A percentile compares a stretch with the other conserved stretches of the same genome.
Conservation (phyloP, 23 tunicate species). For the Phallusia fumigata region DNA sequence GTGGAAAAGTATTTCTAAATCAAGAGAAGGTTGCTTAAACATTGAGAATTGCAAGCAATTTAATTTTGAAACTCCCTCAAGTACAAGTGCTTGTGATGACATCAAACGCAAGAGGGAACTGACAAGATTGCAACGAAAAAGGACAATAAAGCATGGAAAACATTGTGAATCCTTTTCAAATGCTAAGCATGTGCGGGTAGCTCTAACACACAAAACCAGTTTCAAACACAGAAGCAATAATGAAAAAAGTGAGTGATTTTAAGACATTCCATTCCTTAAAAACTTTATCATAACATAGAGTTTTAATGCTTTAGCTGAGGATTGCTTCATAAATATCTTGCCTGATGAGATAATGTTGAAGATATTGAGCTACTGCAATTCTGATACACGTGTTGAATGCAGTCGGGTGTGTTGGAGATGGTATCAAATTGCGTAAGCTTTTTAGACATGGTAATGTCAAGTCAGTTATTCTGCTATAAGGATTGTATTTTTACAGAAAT, state of each 20-base stretch:
- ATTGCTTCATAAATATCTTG: conserved; percentile 9
- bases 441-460: background rate
- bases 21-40: too few species aligned
- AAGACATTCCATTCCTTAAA: too few species aligned
- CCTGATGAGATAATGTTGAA: conserved; percentile 64
- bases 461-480: background rate
- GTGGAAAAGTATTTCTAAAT: background rate
- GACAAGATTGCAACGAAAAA: conserved; percentile 1
- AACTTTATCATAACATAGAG: background rate
- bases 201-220: background rate
- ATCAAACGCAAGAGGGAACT: background rate
- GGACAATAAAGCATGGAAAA: background rate
- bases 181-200: background rate
- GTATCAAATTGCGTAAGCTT: conserved; percentile 80
- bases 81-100: background rate
- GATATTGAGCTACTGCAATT: conserved; percentile 43
- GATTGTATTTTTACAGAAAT: conserved; percentile 14
- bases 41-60: background rate
- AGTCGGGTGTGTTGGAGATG: conserved; percentile 79
- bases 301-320: conserved; percentile 22
- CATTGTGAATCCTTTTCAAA: background rate
- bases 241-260: too few species aligned
- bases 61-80: background rate
- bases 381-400: conserved; percentile 50
- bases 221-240: too few species aligned